phyloP scores from a whole-genome alignment of 2,797 vertebrate species.

The Thalassophryne amazonica region DNA sequence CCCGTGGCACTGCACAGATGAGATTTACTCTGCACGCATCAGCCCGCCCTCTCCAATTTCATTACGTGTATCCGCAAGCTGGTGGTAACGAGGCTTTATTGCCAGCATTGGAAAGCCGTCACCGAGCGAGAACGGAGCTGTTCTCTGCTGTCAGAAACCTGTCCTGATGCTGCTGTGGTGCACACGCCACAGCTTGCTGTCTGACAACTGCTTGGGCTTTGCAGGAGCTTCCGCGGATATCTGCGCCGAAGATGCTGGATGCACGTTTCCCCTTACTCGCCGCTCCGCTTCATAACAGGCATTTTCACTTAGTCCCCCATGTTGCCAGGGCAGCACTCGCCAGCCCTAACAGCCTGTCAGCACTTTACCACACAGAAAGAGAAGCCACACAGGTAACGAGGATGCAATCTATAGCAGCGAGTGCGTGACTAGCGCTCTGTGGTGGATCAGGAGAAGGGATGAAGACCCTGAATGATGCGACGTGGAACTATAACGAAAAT shows the following conservation, averaged over 20 bases:
- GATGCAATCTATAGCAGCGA: conserved; percentile 20
- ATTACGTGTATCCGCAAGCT: conserved; percentile 50
- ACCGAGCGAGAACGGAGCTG: conserved; percentile 27
- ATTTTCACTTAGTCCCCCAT: conserved; percentile 29
- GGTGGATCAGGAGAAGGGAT: background rate
- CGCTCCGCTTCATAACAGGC: conserved; percentile 21
- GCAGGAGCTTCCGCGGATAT: conserved; percentile 7
- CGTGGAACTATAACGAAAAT: conserved; percentile 39
- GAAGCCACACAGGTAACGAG: conserved; percentile 40
- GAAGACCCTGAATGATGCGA: conserved; percentile 51
- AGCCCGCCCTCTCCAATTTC: conserved; percentile 30
- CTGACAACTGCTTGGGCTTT: conserved; percentile 5
- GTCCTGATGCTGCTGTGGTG: background rate
- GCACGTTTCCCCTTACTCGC: background rate
- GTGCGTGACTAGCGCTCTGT: conserved; percentile 33
- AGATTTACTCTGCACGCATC: conserved; percentile 47
- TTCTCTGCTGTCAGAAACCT: conserved; percentile 30
- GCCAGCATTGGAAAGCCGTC: conserved; percentile 39
- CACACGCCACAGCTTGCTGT: background rate
- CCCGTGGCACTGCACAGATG: conserved; percentile 46
- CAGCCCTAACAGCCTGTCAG: conserved; percentile 30
- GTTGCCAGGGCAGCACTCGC: conserved; percentile 34
- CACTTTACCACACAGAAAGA: background rate
- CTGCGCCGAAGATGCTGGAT: background rate
- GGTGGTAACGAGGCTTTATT: conserved; percentile 54